Base-by-base conservation (phyloP, 2,797 vertebrate species). In the Muscicapa comitata region DNA sequence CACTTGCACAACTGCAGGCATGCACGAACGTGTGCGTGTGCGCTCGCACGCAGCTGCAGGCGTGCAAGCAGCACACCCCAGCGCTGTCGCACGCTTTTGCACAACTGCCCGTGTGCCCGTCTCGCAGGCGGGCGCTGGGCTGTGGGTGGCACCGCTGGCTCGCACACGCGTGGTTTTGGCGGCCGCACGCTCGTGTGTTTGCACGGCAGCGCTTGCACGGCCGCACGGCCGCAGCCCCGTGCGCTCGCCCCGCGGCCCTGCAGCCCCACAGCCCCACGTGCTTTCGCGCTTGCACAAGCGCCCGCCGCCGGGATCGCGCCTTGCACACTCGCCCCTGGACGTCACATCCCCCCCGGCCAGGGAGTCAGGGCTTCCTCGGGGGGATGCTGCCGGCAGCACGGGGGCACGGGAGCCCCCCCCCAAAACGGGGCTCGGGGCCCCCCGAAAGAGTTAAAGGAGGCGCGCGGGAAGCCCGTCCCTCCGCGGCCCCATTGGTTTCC, bases 371-470 rank as follows among this genome's bases (percentile, higher is more conserved):
- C 18, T 43, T 7, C 12, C 37, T 8, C 4, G 6, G 45, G 40
- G 61, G 5, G 29, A 40, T 67, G 86, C 45, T 45, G 24, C 18
- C 31, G 4, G 57, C 61, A 8, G 65, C 48, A 62, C 37, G 53
- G 37, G 38, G 45, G 26, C 45, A 10, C 43, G 37, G 1, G 29
- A 12, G 13, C 33, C 11, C 13, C 29, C 51, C 51, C 65, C 18
- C 33, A 35, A 20, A n/a, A 17, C 2, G 8, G 79, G 33, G 58
- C 11, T 16, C 1, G 21, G 43, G 61, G 7, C 29, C 31, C 42
- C 85, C 58, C 48, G 93, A 92, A 94, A 71, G 93, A 90, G 90
- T 92, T 92, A 92, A 92, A 54, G 57, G 58, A 47, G 90, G 72
- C 62, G 62, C 10, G 42, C 47, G 62, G 37, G 57, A 83, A 59